Conservation (phyloP, 2,888 invertebrate genomes). For the Drosophila koepferae region DNA sequence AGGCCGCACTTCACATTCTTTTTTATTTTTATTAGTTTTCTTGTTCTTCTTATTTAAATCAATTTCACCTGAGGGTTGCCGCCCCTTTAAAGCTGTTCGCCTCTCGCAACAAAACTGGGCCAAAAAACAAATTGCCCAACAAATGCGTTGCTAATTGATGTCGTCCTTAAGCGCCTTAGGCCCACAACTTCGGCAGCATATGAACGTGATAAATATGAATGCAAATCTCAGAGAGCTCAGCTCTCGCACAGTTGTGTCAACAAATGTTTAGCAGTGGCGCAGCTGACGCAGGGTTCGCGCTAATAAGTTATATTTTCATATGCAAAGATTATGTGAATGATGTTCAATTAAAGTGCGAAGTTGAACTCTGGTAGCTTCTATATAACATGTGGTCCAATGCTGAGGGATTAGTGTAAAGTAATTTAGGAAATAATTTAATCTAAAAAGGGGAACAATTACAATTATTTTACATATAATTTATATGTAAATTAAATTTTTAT, state of each 20-base stretch:
- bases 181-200: constrained; percentile 52
- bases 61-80: constrained; percentile 67
- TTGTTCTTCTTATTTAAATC: constrained; percentile 43
- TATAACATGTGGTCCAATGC: too few relatives aligned
- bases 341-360: background rate
- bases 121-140: constrained; percentile 59
- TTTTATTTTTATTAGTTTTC: constrained; percentile 69
- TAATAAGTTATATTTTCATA: constrained; percentile 11
- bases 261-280: constrained; percentile 38
- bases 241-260: constrained; percentile 4
- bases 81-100: constrained; percentile 28
- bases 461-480: too few relatives aligned
- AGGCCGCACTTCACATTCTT: constrained; percentile 28
- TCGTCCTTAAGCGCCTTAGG: constrained; percentile 62
- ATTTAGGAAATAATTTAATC: too few relatives aligned
- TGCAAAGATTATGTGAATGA: background rate
- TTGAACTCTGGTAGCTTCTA: background rate
- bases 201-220: constrained; percentile 74
- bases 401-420: too few relatives aligned
- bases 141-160: constrained; percentile 75
- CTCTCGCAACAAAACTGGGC: constrained; percentile 44
- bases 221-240: constrained; percentile 23
- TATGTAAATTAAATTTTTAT: too few relatives aligned
- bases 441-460: too few relatives aligned
- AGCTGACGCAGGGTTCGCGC: constrained; percentile 30